Evolutionary conservation across 2,797 vertebrate genomes (phyloP).

Genomic region (Meriones psammophilus): DNA sequence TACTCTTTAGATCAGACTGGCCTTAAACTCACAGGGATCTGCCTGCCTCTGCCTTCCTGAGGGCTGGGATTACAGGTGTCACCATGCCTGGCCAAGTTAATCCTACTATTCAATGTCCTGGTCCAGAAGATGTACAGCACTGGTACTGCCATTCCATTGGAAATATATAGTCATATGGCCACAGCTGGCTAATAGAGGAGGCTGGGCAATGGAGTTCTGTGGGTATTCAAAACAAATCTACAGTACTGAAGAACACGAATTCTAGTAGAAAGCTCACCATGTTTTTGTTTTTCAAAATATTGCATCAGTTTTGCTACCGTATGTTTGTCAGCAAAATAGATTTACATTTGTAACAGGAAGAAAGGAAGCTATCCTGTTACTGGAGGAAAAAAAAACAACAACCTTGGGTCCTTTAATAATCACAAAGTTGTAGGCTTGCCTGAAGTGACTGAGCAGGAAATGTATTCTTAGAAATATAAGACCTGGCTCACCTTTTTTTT

Average conservation of each 20-base stretch:
- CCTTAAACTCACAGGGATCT: too few relatives aligned
- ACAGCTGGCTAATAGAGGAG: neutral
- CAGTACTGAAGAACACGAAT: conserved; percentile 28
- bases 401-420: conserved; percentile 92
- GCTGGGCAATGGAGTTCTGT: neutral
- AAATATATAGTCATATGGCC: neutral
- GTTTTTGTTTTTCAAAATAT: conserved; percentile 91
- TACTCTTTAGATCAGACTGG: too few relatives aligned
- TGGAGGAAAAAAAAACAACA: conserved; percentile 84
- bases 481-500: neutral
- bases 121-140: neutral
- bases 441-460: conserved; percentile 93
- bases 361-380: conserved; percentile 92
- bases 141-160: conserved; percentile 13
- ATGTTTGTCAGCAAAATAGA: conserved; percentile 92
- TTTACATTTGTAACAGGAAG: conserved; percentile 92
- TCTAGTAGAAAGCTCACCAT: conserved; percentile 31
- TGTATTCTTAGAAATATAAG: conserved; percentile 92
- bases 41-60: too few relatives aligned
- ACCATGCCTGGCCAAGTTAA: neutral
- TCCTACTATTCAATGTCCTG: conserved; percentile 37
- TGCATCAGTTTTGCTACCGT: conserved; percentile 94
- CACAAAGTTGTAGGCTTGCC: conserved; percentile 92
- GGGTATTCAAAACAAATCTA: conserved; percentile 13
- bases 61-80: too few relatives aligned